These are phyloP conservation scores for Stenurella melanura DNA, from an alignment of 2,888 invertebrate genomes.

Conservation along the genomic window DNA sequence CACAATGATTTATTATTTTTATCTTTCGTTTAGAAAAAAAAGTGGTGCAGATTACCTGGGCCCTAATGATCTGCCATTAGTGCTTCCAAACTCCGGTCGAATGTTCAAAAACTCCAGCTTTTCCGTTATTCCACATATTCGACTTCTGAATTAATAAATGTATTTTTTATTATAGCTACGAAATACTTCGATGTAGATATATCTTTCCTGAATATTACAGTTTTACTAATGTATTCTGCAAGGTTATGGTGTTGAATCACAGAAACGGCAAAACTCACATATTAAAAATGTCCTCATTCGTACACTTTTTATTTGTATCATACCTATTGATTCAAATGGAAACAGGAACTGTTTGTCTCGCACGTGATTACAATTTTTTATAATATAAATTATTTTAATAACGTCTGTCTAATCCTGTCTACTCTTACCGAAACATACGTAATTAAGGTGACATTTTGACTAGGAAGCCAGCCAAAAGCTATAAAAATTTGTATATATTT, in stretches of 20 bases:
- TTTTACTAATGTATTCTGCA: slow-evolving; percentile 6
- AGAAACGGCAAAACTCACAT: background rate
- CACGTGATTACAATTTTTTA: no score
- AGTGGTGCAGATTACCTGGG: slow-evolving; percentile 72
- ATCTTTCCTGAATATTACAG: slow-evolving; percentile 7
- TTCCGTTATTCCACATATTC: slow-evolving; percentile 59
- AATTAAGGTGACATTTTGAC: no score
- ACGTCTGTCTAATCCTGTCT: no score
- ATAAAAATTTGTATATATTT: no score
- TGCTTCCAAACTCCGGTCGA: slow-evolving; percentile 63
- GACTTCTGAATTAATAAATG: slow-evolving; percentile 55
- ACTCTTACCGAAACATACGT: no score
- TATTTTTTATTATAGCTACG: slow-evolving; percentile 39
- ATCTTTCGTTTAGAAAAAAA: slow-evolving; percentile 70
- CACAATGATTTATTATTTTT: slow-evolving; percentile 73
- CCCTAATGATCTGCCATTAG: slow-evolving; percentile 74
- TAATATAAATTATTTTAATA: no score
- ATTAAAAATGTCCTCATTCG: no score
- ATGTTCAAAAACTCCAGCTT: slow-evolving; percentile 63
- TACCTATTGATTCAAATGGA: no score
- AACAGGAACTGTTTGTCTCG: no score
- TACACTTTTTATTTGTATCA: background rate
- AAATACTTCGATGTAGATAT: background rate
- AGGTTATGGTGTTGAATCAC: background rate
- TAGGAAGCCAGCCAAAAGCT: no score